Conservation (phyloP, 2,113 vertebrate species). For the Noctilio leporinus region DNA sequence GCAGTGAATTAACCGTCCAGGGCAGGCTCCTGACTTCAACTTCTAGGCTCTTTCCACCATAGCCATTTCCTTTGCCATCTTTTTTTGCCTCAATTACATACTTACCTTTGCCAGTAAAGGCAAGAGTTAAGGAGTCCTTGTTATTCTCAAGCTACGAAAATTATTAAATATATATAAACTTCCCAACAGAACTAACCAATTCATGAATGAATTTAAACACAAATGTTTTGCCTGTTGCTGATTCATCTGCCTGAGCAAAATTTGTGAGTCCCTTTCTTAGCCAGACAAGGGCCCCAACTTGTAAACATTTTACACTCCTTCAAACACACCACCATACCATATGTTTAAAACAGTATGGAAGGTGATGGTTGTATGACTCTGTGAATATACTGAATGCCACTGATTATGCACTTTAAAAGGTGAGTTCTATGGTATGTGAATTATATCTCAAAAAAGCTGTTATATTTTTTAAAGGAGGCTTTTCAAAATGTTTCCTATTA, state of each 20-base stretch:
- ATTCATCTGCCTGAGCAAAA: not conserved
- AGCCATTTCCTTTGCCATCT: not conserved
- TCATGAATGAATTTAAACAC: not conserved
- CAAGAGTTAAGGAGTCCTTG: not conserved
- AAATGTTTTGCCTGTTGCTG: not conserved
- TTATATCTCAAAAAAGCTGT: not conserved
- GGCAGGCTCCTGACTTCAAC: not conserved
- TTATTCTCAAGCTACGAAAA: not conserved
- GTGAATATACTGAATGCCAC: not conserved
- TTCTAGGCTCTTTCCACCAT: not conserved
- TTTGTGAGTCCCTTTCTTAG: not conserved
- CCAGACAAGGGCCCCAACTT: not conserved
- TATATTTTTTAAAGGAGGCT: not conserved
- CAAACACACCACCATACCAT: not conserved
- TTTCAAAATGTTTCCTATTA: not conserved
- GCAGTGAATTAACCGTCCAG: not conserved
- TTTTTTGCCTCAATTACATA: not conserved
- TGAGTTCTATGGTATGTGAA: not conserved
- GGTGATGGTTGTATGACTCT: not conserved
- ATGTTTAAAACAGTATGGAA: not conserved
- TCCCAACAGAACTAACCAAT: not conserved
- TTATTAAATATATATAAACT: not conserved
- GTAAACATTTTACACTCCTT: not conserved
- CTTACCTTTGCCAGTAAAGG: not conserved
- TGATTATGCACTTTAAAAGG: not conserved